Base-by-base conservation (phyloP, 2,888 invertebrate genomes). In the Ennomos erosarius region DNA sequence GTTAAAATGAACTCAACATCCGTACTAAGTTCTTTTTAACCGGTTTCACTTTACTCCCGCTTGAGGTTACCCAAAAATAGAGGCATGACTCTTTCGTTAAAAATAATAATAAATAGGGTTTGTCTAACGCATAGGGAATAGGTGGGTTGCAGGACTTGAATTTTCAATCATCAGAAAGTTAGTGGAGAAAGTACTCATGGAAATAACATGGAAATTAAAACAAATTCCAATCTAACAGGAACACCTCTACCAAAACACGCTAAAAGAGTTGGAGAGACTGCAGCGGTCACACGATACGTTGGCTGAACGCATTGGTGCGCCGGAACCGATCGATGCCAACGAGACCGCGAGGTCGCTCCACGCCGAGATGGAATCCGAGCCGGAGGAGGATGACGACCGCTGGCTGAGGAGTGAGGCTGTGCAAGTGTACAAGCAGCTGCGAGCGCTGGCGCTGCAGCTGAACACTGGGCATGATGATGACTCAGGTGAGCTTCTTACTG, bases 301-400 rank as follows among this genome's bases (percentile, higher is more conserved):
- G 10, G 95, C 95, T 49, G 95, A 95, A 68, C 93, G 96, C 62
- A 89, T 96, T 69, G 96, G 96, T 39, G 93, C 94, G 9, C 92
- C 95, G 34, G 92, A 92, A 11, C 84, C 93, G 10, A 76, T 83
- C 0, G 86, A 90, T 48, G 77, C 80, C 11, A 77, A 85, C 9
- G 86, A 87, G 69, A 88, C 94, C 8, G 93, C 94, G 65, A 71
- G 96, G 64, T 98, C 98, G 16, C 93, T 98, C 59, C 96, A 97
- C 79, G 97, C 97, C 68, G 98, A 98, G 93, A 97, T 98, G 95
- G 98, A 98, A 83, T 94, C 96, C 50, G 96, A 96, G 61, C 94
- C 94, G 1, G 93, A 93, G 45, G 88, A 87, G 58, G 78, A 86
- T 52, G 93, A 93, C n/a, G 93, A 94, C 46, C 79, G 90, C 79